A percentile compares a stretch with the other conserved stretches of the same genome.
phyloP scores from a whole-genome alignment of 2,797 vertebrate genomes.

The Merluccius polli region DNA sequence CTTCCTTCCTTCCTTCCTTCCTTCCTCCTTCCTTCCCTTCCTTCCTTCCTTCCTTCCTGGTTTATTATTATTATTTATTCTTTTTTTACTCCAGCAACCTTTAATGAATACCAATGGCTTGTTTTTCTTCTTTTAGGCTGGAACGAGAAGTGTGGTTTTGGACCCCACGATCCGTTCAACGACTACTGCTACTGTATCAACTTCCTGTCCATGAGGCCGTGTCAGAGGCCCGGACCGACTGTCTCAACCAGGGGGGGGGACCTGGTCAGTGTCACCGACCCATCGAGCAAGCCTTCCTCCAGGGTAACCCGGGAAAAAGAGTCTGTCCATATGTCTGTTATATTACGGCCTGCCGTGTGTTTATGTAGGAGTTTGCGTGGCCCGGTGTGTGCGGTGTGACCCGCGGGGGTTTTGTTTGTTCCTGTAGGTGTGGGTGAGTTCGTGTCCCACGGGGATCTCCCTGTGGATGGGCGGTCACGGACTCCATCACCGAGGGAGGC shows the following conservation, averaged over 20 bases:
- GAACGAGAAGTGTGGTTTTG: constrained; percentile 73
- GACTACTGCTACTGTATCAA: constrained; percentile 77
- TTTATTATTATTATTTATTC: too few species aligned
- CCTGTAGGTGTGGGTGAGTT: constrained; percentile 61
- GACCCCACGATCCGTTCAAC: constrained; percentile 70
- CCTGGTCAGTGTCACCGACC: constrained; percentile 75
- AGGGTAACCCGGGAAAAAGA: too few species aligned
- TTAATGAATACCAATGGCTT: background rate
- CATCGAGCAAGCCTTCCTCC: constrained; percentile 71
- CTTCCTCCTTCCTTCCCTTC: too few species aligned
- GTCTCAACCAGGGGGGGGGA: constrained; percentile 74
- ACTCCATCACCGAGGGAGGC: constrained; percentile 73
- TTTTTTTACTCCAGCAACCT: background rate
- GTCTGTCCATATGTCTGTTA: too few species aligned
- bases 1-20: too few species aligned
- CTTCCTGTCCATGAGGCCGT: constrained; percentile 67
- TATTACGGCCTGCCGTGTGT: too few species aligned
- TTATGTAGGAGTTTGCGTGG: too few species aligned
- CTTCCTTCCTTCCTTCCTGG: too few species aligned
- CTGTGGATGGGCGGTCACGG: constrained; percentile 78
- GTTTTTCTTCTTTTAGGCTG: constrained; percentile 60
- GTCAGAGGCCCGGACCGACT: constrained; percentile 73
- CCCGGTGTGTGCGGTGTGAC: background rate
- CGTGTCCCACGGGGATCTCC: constrained; percentile 67
- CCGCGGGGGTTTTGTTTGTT: constrained; percentile 5